A percentile compares a stretch with the other conserved stretches of the same genome.
These are phyloP conservation scores for Osmoderma eremita DNA, from an alignment of 2,888 invertebrate genomes.

Conservation along the genomic window DNA sequence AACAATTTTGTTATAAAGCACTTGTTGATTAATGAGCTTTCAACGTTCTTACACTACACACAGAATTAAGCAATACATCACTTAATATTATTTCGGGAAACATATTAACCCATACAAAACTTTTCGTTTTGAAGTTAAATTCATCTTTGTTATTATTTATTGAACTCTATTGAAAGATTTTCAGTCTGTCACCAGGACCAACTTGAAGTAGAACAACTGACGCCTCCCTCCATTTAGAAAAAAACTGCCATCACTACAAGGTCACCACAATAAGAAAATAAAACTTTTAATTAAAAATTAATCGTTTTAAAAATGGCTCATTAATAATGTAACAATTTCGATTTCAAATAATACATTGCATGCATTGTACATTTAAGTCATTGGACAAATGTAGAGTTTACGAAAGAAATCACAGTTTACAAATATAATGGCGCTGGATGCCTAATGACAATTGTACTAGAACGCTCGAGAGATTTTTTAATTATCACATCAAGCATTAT, in stretches of 20 bases:
- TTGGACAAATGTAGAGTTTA: too few species aligned
- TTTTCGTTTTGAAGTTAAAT: conserved; percentile 32
- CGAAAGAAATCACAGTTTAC: too few species aligned
- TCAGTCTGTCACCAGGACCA: conserved; percentile 41
- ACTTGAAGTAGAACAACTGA: conserved; percentile 41
- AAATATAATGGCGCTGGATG: too few species aligned
- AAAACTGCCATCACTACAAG: conserved; percentile 43
- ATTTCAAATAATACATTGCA: background rate
- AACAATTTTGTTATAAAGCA: conserved; percentile 42
- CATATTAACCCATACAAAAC: background rate
- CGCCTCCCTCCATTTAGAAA: conserved; percentile 46
- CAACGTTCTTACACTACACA: conserved; percentile 20
- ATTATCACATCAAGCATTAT: too few species aligned
- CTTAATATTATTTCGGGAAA: conserved; percentile 12
- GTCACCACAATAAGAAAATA: conserved; percentile 32
- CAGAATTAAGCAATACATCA: conserved; percentile 11
- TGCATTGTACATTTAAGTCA: too few species aligned
- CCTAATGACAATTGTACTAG: too few species aligned
- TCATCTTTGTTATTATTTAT: conserved; percentile 39
- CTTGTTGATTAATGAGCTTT: conserved; percentile 48
- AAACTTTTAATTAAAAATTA: too few species aligned
- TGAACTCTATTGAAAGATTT: conserved; percentile 34
- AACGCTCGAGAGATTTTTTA: too few species aligned
- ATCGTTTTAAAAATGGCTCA: background rate
- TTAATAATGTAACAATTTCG: conserved; percentile 8